Percentiles rank a stretch among this genome's conserved stretches.
Evolutionary conservation across 2,888 invertebrate species (phyloP).

Genomic region (Altica lythri): DNA sequence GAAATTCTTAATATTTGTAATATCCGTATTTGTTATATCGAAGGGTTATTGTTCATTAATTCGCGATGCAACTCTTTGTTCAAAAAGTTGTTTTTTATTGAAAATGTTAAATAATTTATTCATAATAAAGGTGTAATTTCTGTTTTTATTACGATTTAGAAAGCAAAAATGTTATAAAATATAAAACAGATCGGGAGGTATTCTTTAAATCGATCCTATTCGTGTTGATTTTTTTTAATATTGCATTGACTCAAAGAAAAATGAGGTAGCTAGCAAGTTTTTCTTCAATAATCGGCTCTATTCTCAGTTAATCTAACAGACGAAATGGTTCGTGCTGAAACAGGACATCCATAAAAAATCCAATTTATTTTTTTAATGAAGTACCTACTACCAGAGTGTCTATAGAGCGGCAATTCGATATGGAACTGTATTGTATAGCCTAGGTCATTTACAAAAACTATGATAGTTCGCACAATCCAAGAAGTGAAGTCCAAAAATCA

Average conservation of each 20-base stretch:
- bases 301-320: slow-evolving; percentile 18
- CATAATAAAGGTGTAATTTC: neutral
- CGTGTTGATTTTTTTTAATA: slow-evolving; percentile 40
- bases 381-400: slow-evolving; percentile 19
- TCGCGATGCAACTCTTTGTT: no score
- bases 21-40: slow-evolving; percentile 26
- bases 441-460: neutral
- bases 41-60: slow-evolving; percentile 4
- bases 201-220: slow-evolving; percentile 38
- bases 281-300: slow-evolving; percentile 29
- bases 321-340: slow-evolving; percentile 33
- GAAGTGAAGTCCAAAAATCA: no score
- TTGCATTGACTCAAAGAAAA: slow-evolving; percentile 53
- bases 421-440: neutral
- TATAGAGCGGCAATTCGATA: slow-evolving; percentile 29
- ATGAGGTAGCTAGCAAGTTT: slow-evolving; percentile 48
- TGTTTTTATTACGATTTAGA: neutral
- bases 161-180: slow-evolving; percentile 6
- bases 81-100: no score
- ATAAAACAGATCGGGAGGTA: slow-evolving; percentile 34
- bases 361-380: slow-evolving; percentile 52
- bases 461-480: no score
- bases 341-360: slow-evolving; percentile 48
- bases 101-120: no score
- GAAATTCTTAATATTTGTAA: slow-evolving; percentile 36